Percentiles rank a stretch among this genome's conserved stretches.
These are phyloP conservation scores for Carlito syrichta DNA, from an alignment of 2,113 vertebrate genomes.

Conservation along the genomic window DNA sequence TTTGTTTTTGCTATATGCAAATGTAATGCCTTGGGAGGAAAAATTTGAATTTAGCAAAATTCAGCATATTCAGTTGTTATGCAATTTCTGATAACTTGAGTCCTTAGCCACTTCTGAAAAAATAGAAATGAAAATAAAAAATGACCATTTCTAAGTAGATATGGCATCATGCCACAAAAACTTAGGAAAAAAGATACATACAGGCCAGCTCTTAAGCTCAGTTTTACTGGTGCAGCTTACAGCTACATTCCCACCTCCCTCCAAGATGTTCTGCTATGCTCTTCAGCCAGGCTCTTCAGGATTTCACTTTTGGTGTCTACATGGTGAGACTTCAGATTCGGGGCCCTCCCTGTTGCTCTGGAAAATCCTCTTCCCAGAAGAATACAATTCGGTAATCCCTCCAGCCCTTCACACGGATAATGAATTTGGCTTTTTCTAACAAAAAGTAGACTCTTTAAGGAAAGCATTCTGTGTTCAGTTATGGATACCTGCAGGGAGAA, in stretches of 20 bases:
- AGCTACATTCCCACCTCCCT: no score
- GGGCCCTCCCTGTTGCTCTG: neutral
- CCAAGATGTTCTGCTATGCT: no score
- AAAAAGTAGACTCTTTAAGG: neutral
- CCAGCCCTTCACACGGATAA: neutral
- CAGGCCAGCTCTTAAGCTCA: neutral
- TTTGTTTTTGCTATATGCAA: neutral
- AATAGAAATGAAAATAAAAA: neutral
- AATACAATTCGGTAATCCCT: neutral
- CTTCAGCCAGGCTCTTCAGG: neutral
- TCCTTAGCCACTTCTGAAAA: neutral
- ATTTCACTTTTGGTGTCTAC: neutral
- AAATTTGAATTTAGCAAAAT: constrained; percentile 26
- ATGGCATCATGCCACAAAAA: neutral
- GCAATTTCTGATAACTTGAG: neutral
- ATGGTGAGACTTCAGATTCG: neutral
- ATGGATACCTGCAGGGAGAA: no score
- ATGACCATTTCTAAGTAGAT: neutral
- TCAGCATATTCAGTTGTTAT: neutral
- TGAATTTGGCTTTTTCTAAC: neutral
- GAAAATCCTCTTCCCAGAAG: neutral
- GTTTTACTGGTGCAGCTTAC: neutral
- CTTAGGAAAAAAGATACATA: no score
- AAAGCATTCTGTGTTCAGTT: neutral
- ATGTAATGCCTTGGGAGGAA: neutral